Evolutionary conservation across 2,113 vertebrate species (phyloP).

Genomic region (Mesitornis unicolor): DNA sequence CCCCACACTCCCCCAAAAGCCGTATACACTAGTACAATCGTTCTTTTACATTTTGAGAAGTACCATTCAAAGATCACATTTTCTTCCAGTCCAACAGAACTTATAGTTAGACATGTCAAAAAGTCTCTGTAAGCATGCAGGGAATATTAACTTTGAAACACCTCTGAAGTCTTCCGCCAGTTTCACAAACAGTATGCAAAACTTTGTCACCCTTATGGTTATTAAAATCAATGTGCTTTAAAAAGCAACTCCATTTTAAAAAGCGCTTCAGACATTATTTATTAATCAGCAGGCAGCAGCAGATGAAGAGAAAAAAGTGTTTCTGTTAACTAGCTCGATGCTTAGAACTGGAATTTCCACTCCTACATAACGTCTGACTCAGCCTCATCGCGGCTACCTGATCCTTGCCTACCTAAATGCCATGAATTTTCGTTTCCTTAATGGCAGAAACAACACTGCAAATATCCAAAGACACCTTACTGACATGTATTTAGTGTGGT

Average conservation of each 20-base stretch:
- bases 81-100: slow-evolving; percentile 52
- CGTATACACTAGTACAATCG: slow-evolving; percentile 35
- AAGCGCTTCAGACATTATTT: slow-evolving; percentile 23
- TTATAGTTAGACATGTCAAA: background rate
- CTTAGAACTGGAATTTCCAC: slow-evolving; percentile 75
- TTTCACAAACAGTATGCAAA: background rate
- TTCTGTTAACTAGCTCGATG: slow-evolving; percentile 52
- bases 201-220: background rate
- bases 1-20: slow-evolving; percentile 28
- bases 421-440: slow-evolving; percentile 69
- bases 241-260: slow-evolving; percentile 24
- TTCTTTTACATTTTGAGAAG: slow-evolving; percentile 34
- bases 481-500: background rate
- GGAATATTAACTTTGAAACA: slow-evolving; percentile 34
- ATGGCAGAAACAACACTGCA: slow-evolving; percentile 62
- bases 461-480: slow-evolving; percentile 45
- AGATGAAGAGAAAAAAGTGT: slow-evolving; percentile 20
- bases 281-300: slow-evolving; percentile 44
- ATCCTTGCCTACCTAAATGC: slow-evolving; percentile 73
- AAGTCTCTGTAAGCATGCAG: slow-evolving; percentile 32
- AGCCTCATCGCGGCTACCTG: slow-evolving; percentile 38
- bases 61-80: slow-evolving; percentile 24
- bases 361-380: slow-evolving; percentile 74
- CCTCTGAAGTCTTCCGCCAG: slow-evolving; percentile 11
- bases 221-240: background rate